A percentile compares a stretch with the other conserved stretches of the same genome.
These are phyloP conservation scores for Aix galericulata DNA, from an alignment of 2,113 vertebrate genomes.

Conservation along the genomic window DNA sequence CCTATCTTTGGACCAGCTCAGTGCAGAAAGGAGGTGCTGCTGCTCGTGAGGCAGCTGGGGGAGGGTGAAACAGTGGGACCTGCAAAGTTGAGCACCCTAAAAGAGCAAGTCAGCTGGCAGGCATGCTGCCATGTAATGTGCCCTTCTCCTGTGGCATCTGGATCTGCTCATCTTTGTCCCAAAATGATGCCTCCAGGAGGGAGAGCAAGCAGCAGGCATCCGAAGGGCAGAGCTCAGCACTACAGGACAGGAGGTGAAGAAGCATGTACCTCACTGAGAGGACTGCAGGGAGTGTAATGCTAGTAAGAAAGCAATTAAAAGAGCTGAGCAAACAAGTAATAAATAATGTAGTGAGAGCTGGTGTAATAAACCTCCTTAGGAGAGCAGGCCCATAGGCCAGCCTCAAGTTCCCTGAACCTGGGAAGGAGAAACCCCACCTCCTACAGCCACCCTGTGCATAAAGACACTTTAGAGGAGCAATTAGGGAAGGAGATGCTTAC, in stretches of 20 bases:
- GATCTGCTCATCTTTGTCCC: neutral
- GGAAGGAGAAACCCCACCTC: neutral
- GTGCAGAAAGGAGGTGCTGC: neutral
- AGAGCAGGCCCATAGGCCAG: neutral
- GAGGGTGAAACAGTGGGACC: neutral
- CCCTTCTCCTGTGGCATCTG: neutral
- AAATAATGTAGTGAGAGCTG: slow-evolving; percentile 39
- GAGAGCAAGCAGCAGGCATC: neutral
- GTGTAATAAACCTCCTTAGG: slow-evolving; percentile 32
- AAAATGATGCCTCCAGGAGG: accelerated
- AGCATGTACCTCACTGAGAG: neutral
- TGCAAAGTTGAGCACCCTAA: neutral
- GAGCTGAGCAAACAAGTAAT: slow-evolving; percentile 48
- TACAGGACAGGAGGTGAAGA: neutral
- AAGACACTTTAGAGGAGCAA: slow-evolving; percentile 41
- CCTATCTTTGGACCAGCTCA: neutral
- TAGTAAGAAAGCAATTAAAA: slow-evolving; percentile 48
- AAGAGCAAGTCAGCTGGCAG: neutral
- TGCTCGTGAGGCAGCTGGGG: neutral
- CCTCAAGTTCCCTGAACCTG: neutral
- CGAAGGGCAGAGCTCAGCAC: neutral
- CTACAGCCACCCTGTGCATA: neutral
- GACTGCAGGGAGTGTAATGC: neutral
- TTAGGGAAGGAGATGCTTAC: slow-evolving; percentile 35
- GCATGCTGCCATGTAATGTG: neutral